Evolutionary conservation across 1,140 invertebrate species (phyloP), one percentile per base, ranked within the genome.

Genomic region (Drosophila watanabei): DNA sequence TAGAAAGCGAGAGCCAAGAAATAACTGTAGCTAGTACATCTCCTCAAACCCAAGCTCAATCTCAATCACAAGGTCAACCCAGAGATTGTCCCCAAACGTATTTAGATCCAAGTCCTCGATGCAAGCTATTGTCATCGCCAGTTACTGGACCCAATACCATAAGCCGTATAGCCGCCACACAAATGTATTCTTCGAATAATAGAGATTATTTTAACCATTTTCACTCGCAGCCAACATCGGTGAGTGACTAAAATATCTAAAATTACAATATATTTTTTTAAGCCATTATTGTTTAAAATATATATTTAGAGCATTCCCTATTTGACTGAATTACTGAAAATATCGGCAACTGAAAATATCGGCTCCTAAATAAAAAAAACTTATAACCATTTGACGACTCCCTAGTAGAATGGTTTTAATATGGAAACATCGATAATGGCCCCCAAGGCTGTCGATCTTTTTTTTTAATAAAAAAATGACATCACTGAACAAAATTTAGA

Each of bases 171-270:
- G 54, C 54, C 54, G 51, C 88, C 39, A 66, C 82, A 5, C 89
- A 90, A 80, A 86, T 90, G 64, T 92, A 92, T 80, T 73, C 80
- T 18, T 46, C 92, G 6, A 91, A 82, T 60, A 76, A 91, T 32
- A 78, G 93, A 20, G 93, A 93, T 32, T 93, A 98, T 93, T 98
- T 98, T 94, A 96, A 97, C 93, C 97, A 98, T 93, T 98, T 98
- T 94, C 97, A 98, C 93, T 95, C 96, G 69, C 97, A 98, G 93
- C 95, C 97, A 9, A 81, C 97, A 93, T 97, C 98, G 95, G 97
- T 98, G 93, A 95, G 93, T 80, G 9, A 39, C 14, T 28, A 10
- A 13, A 6, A 14, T 10, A 41, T 24, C 1, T 16, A 37, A 10
- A 14, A 43, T 54, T n/a, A 10, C 8, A 24, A 56, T 39, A 51